Conservation (phyloP, 2,797 vertebrate genomes). For the Gadopsis marmoratus region DNA sequence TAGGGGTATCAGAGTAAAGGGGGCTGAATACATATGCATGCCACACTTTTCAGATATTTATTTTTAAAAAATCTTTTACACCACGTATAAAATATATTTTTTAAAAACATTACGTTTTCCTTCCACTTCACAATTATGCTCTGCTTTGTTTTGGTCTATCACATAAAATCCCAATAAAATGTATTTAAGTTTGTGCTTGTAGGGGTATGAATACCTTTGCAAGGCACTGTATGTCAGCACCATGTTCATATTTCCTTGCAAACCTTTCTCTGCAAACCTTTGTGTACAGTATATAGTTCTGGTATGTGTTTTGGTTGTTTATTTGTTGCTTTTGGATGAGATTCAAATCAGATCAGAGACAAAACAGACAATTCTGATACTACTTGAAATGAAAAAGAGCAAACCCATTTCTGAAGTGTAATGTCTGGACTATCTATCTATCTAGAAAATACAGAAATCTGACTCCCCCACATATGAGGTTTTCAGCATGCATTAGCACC, state of each 20-base stretch:
- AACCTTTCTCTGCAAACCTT: neutral
- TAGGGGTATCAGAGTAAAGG: too few species aligned
- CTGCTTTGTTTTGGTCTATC: too few species aligned
- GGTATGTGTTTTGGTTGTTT: neutral
- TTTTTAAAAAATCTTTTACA: too few species aligned
- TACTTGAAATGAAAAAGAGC: neutral
- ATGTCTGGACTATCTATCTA: too few species aligned
- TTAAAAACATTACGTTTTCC: too few species aligned
- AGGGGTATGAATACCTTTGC: too few species aligned
- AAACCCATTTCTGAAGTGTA: conserved; percentile 8
- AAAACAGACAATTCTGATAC: neutral
- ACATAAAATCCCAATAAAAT: too few species aligned
- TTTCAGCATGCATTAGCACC: conserved; percentile 23
- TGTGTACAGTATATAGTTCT: neutral
- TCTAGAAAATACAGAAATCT: neutral
- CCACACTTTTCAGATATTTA: too few species aligned
- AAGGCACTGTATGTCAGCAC: neutral
- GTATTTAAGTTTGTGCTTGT: too few species aligned
- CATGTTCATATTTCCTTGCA: conserved; percentile 5
- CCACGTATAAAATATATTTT: too few species aligned
- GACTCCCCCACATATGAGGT: neutral
- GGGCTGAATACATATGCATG: too few species aligned
- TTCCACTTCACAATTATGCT: too few species aligned
- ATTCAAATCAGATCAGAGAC: neutral
- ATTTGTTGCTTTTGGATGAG: neutral